Conservation (phyloP, 2,113 vertebrate genomes). For the Silurus glanis region DNA sequence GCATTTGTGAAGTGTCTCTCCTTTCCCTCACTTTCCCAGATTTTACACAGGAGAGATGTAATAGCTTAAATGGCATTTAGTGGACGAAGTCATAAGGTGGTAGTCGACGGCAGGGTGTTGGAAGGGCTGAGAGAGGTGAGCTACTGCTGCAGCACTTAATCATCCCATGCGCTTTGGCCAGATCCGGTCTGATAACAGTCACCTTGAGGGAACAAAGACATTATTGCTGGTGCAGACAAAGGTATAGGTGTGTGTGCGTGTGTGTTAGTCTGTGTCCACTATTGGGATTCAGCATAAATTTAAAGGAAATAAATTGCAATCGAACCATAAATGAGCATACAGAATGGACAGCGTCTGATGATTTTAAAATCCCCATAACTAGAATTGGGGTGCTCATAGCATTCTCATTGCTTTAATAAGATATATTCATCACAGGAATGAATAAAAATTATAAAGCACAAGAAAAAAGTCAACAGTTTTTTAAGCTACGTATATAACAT, state of each 20-base stretch:
- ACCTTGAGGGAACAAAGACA: slow-evolving; percentile 74
- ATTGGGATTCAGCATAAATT: not conserved
- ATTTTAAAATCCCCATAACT: not conserved
- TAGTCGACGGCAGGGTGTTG: slow-evolving; percentile 73
- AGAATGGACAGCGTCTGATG: slow-evolving; percentile 1
- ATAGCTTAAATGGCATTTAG: slow-evolving; percentile 80
- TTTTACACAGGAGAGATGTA: slow-evolving; percentile 69
- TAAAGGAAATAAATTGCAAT: not conserved
- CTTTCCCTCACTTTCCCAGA: slow-evolving; percentile 66
- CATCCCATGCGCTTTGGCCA: slow-evolving; percentile 61
- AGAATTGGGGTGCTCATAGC: not conserved
- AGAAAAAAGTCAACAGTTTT: not conserved
- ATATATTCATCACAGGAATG: not conserved
- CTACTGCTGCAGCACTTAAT: slow-evolving; percentile 69
- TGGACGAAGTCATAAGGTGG: slow-evolving; percentile 67
- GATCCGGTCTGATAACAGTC: slow-evolving; percentile 70
- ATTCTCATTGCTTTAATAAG: not conserved
- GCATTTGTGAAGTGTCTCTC: slow-evolving; percentile 69
- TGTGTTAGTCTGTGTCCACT: not conserved
- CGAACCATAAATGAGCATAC: not conserved
- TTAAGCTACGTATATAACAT: not conserved
- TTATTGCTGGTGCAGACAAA: slow-evolving; percentile 54
- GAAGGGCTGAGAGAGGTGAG: slow-evolving; percentile 69
- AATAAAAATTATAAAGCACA: not conserved
- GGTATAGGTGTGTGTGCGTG: slow-evolving; percentile 5